A percentile compares a stretch with the other conserved stretches of the same genome.
phyloP scores from a whole-genome alignment of 2,888 invertebrate genomes.

The Therioaphis trifolii region DNA sequence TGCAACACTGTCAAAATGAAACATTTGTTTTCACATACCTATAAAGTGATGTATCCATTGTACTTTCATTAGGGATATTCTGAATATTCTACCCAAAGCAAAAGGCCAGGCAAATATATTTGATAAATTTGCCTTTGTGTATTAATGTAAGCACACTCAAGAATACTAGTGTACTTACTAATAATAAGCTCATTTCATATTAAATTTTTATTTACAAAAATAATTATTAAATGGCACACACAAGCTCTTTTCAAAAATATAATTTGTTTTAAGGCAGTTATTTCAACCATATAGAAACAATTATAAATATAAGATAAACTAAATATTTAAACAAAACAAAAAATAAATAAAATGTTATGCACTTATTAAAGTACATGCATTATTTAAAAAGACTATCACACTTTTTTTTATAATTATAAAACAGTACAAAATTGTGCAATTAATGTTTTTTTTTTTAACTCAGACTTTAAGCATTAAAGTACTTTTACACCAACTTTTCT shows the following conservation, averaged over 20 bases:
- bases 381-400: slow-evolving; percentile 49
- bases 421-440: slow-evolving; percentile 42
- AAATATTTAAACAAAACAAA: slow-evolving; percentile 54
- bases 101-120: not conserved
- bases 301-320: slow-evolving; percentile 44
- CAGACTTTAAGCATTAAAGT: slow-evolving; percentile 58
- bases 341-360: slow-evolving; percentile 37
- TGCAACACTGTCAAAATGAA: no score
- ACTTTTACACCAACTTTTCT: slow-evolving; percentile 28
- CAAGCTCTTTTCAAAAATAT: slow-evolving; percentile 17
- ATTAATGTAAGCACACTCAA: slow-evolving; percentile 2
- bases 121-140: not conserved
- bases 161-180: slow-evolving; percentile 13
- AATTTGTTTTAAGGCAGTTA: slow-evolving; percentile 38
- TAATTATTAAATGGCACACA: slow-evolving; percentile 34
- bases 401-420: slow-evolving; percentile 36
- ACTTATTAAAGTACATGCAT: slow-evolving; percentile 39
- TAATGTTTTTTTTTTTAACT: slow-evolving; percentile 32
- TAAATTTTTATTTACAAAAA: slow-evolving; percentile 1
- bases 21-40: no score
- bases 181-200: slow-evolving; percentile 30
- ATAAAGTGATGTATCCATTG: no score
- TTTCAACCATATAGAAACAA: slow-evolving; percentile 47
- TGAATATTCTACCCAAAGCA: slow-evolving; percentile 3
- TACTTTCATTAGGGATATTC: not conserved